These are phyloP conservation scores for Procapra przewalskii DNA, from an alignment of 2,113 vertebrate species.

Conservation along the genomic window DNA sequence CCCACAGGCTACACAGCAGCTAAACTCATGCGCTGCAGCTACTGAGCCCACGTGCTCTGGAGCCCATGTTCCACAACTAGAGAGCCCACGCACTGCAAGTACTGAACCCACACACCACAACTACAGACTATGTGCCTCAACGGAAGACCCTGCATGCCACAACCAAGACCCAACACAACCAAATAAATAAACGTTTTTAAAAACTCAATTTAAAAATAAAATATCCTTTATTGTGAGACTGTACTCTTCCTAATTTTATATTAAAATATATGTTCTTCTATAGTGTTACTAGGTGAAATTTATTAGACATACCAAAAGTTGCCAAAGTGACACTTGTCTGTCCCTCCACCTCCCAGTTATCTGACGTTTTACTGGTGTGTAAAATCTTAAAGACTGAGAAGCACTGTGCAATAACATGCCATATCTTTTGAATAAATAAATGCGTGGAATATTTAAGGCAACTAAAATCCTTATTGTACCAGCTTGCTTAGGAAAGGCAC, in stretches of 20 bases:
- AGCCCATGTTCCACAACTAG: not conserved
- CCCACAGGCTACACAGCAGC: not conserved
- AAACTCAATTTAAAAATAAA: not conserved
- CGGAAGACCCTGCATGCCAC: not conserved
- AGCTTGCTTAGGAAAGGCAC: not conserved
- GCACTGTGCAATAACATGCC: not conserved
- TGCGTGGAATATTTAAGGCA: not conserved
- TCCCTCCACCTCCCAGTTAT: not conserved
- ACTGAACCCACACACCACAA: not conserved
- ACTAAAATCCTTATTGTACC: not conserved
- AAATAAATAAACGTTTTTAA: not conserved
- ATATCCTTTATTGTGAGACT: not conserved
- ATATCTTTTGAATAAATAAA: not conserved
- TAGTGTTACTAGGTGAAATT: not conserved
- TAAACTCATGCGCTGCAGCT: not conserved
- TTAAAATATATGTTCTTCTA: not conserved
- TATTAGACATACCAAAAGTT: not conserved
- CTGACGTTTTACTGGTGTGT: not conserved
- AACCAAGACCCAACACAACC: not conserved
- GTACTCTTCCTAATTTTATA: not conserved
- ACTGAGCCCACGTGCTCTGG: not conserved
- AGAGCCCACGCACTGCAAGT: not conserved
- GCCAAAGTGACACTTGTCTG: not conserved
- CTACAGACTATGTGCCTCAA: not conserved
- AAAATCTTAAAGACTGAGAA: not conserved